Base-by-base conservation (phyloP, 2,888 invertebrate species). In the Nycteola revayana region DNA sequence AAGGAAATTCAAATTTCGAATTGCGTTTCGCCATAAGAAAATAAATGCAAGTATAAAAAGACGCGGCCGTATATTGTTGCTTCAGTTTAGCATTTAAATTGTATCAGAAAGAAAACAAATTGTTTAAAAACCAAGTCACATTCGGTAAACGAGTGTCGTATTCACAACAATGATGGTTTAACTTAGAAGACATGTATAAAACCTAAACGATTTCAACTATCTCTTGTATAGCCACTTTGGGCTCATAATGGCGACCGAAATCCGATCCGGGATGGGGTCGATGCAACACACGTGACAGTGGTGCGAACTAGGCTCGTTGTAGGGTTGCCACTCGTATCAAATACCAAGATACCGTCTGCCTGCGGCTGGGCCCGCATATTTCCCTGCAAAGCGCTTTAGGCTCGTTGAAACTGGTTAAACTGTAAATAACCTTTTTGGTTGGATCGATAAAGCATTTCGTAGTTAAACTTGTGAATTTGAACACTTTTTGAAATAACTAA, bases 201-300 rank as follows among this genome's bases (percentile, higher is more conserved):
- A 42, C 49, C 41, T 50, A 53, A 60, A 51, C 57, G 55, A 53
- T 53, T 51, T 41, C 46, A 54, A 54, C 54, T 60, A 57, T 63
- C 61, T 49, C 47, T 35, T 33, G 37, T 44, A 45, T 44, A 49
- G 53, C 48, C 53, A 53, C 51, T 64, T 57, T 55, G 38, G 41
- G 54, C 41, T 42, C 52, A 51, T 63, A 62, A 66, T 61, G 59
- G 49, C 42, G 9, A 39, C 47, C 49, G 64, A 52, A 64, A 67
- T 66, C 56, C 51, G 60, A 57, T 57, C 42, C 46, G 46, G 49
- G 50, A 49, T 29, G 57, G 49, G 54, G 57, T 47, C 36, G 58
- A 49, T 54, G 51, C 37, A 38, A 30, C 45, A 50, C 51, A 56
- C 60, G 64, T 66, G 62, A 62, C 62, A 60, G 45, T 49, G 48